A percentile compares a stretch with the other conserved stretches of the same genome.
Conservation (phyloP, 2,113 vertebrate species). For the Epinephelus moara region DNA sequence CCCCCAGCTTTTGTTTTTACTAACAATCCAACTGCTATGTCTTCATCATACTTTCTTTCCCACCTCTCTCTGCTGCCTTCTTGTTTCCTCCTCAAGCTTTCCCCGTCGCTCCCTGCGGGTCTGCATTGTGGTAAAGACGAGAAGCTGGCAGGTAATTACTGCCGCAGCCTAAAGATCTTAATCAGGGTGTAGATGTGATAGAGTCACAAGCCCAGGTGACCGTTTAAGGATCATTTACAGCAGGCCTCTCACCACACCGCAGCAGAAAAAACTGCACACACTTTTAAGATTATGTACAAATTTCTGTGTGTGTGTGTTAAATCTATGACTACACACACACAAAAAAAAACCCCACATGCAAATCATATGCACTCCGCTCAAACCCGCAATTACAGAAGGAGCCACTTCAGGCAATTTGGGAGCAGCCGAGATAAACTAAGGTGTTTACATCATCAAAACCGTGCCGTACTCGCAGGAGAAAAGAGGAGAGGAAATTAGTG, state of each 20-base stretch:
- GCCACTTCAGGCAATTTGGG: constrained; percentile 74
- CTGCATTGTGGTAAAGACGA: constrained; percentile 30
- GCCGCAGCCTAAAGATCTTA: constrained; percentile 62
- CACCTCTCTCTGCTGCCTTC: background rate
- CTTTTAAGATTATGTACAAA: constrained; percentile 19
- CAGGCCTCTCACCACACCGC: background rate
- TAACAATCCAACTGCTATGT: constrained; percentile 1
- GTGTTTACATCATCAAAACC: constrained; percentile 70
- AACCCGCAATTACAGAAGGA: constrained; percentile 70
- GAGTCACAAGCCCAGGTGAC: constrained; percentile 30
- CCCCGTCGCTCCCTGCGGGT: constrained; percentile 12
- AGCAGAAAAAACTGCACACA: background rate
- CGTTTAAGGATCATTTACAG: constrained; percentile 38
- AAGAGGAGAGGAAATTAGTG: constrained; percentile 56
- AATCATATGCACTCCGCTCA: constrained; percentile 23
- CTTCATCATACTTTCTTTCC: background rate
- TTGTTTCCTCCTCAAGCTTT: background rate
- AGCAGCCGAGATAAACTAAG: constrained; percentile 59
- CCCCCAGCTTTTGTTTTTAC: constrained; percentile 3
- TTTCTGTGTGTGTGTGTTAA: background rate
- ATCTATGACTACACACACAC: background rate
- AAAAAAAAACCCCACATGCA: background rate
- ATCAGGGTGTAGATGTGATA: constrained; percentile 53
- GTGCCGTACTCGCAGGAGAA: constrained; percentile 38
- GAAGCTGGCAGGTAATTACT: constrained; percentile 65